Evolutionary conservation across 2,113 vertebrate genomes (phyloP).

Genomic region (Rissa tridactyla): DNA sequence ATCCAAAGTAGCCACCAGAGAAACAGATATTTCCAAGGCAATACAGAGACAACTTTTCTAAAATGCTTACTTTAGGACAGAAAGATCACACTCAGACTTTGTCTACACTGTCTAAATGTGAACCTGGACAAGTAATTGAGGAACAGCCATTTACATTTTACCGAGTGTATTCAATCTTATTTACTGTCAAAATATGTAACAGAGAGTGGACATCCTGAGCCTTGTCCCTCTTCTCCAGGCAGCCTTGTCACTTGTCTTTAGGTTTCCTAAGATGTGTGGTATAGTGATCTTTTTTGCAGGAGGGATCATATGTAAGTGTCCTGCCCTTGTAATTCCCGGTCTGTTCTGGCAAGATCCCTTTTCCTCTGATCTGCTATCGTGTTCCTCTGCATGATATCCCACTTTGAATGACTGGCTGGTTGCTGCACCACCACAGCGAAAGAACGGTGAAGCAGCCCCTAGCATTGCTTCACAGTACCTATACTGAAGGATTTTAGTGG

Average conservation of each 20-base stretch:
- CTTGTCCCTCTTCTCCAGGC: background rate
- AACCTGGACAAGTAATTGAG: background rate
- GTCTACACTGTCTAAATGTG: background rate
- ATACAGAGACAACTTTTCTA: background rate
- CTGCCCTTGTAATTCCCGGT: background rate
- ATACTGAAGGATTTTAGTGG: background rate
- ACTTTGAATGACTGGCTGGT: background rate
- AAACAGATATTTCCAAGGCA: background rate
- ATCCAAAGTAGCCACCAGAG: background rate
- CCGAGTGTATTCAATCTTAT: background rate
- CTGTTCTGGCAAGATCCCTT: background rate
- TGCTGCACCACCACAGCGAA: background rate
- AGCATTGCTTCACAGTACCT: background rate
- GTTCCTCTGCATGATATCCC: background rate
- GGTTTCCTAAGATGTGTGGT: background rate
- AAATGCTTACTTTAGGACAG: background rate
- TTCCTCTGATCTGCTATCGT: background rate
- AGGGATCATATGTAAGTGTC: background rate
- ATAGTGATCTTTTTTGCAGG: background rate
- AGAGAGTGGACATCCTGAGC: accelerated
- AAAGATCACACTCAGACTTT: background rate
- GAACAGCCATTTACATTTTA: background rate
- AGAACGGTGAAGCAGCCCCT: background rate
- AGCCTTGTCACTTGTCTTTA: background rate
- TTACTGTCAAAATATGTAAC: background rate